phyloP scores from a whole-genome alignment of 35 echinoderm and acorn worm species.

The Heliocidaris tuberculata region DNA sequence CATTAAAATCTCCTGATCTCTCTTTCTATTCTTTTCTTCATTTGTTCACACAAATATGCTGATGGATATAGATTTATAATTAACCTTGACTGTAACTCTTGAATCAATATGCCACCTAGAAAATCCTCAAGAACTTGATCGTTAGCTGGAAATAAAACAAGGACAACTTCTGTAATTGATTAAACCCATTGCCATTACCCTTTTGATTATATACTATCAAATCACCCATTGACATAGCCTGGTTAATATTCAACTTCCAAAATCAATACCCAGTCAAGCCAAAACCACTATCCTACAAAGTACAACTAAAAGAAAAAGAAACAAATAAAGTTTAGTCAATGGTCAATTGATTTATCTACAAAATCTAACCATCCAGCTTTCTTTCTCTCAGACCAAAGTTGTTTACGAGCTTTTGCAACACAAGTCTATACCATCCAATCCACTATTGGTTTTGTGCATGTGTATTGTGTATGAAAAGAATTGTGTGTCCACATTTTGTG shows the following conservation, averaged over 20 bases:
- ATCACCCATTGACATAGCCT: background rate
- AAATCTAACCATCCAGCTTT: background rate
- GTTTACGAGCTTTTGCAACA: background rate
- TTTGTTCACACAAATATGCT: too few relatives aligned
- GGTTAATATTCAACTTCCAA: background rate
- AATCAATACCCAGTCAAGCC: background rate
- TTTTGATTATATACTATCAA: background rate
- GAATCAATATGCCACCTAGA: background rate
- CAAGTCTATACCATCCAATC: too few relatives aligned
- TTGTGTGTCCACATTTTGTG: background rate
- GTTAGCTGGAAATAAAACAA: background rate
- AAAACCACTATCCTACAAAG: background rate
- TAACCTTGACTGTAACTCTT: background rate
- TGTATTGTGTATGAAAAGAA: background rate
- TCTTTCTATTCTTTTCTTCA: too few relatives aligned
- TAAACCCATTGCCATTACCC: background rate
- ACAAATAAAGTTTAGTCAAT: background rate
- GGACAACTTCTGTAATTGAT: background rate
- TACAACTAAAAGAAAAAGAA: background rate
- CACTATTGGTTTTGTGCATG: background rate
- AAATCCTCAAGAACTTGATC: background rate
- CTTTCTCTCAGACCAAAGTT: background rate
- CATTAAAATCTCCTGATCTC: too few relatives aligned
- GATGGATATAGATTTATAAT: background rate
- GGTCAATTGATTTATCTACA: constrained; percentile 17